Percentiles rank a stretch among this genome's conserved stretches.
Evolutionary conservation across 2,888 invertebrate genomes (phyloP).

Genomic region (Xestoiulus laeticollis): DNA sequence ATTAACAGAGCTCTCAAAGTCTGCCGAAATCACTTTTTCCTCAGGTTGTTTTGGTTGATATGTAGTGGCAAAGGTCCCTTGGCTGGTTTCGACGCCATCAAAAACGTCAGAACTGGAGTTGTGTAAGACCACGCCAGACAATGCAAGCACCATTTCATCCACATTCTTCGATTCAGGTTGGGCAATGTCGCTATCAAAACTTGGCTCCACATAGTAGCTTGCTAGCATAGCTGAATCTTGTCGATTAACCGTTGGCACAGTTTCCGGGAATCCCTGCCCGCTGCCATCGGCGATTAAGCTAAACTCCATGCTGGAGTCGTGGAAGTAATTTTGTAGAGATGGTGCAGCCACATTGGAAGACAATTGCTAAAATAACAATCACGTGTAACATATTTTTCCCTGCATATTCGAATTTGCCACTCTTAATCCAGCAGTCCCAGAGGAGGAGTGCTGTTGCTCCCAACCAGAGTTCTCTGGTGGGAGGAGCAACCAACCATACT

Average conservation of each 20-base stretch:
- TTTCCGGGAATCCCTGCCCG: neutral
- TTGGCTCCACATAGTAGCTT: slow-evolving; percentile 25
- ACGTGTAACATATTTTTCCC: too few species aligned
- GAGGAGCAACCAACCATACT: too few species aligned
- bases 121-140: neutral
- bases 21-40: neutral
- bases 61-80: neutral
- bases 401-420: too few species aligned
- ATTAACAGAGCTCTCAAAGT: too few species aligned
- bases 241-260: neutral
- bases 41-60: neutral
- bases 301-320: neutral
- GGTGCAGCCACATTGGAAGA: neutral
- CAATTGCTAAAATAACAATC: too few species aligned
- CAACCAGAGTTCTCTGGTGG: too few species aligned
- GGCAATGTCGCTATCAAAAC: neutral
- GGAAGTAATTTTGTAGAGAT: neutral
- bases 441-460: too few species aligned
- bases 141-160: neutral
- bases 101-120: neutral
- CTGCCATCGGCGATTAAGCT: neutral
- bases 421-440: too few species aligned
- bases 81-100: neutral
- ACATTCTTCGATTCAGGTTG: neutral
- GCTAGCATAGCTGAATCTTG: slow-evolving; percentile 13